These are phyloP conservation scores for Hyla sarda DNA, from an alignment of 2,113 vertebrate species.

Conservation along the genomic window DNA sequence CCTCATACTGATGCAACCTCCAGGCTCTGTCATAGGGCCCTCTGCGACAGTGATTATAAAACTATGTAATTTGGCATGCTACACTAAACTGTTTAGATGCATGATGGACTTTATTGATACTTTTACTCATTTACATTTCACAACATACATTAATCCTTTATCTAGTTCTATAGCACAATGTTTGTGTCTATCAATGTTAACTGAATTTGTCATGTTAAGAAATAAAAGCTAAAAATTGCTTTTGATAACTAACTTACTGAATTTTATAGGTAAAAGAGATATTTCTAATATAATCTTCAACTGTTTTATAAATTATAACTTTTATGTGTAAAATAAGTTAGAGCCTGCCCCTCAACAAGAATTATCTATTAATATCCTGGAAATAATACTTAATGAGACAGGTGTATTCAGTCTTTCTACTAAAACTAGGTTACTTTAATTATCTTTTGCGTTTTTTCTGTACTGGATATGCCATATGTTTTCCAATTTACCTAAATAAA, in stretches of 20 bases:
- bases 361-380: slow-evolving; percentile 34
- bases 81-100: no score
- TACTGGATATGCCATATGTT: slow-evolving; percentile 56
- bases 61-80: no score
- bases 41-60: no score
- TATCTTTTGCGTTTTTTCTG: slow-evolving; percentile 55
- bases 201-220: not conserved
- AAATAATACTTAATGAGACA: slow-evolving; percentile 53
- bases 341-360: not conserved
- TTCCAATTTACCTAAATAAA: slow-evolving; percentile 61
- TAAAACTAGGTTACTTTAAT: slow-evolving; percentile 61
- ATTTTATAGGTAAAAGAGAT: not conserved
- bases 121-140: no score
- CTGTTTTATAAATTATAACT: slow-evolving; percentile 28
- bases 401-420: slow-evolving; percentile 49
- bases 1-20: no score
- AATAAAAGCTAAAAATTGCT: not conserved
- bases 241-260: not conserved
- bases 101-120: no score
- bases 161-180: no score
- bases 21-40: no score
- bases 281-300: not conserved
- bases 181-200: no score
- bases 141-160: no score
- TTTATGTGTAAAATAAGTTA: slow-evolving; percentile 40